Evolutionary conservation across 2,888 invertebrate genomes (phyloP), one percentile per base, ranked within the genome.

Genomic region (Steinernema scapterisci): DNA sequence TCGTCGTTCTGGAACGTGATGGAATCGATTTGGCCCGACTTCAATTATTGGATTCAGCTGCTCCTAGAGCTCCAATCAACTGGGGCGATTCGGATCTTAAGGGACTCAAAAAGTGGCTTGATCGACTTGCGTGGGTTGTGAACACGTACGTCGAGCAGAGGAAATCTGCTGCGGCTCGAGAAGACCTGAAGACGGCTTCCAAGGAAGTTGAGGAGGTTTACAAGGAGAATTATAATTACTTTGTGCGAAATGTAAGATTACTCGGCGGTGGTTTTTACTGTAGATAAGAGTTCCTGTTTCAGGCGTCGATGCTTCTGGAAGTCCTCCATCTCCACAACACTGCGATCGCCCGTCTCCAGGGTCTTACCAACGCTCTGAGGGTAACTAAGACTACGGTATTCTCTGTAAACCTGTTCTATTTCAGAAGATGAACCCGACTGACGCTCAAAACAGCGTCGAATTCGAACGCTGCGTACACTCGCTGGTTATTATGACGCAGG

Each of bases 11-110:
- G 73, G 88, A 90, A 0, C 90, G 92, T 79, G 93, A 93, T 89
- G 95, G 97, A 0, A 91, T 93, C 78, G 97, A 99, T 88, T 93
- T 95, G 19, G 95, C 95, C 1, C 90, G 97, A 74, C 90, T 99
- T 44, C 91, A 95, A 71, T 93, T 97, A 79, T 90, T 99, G 77
- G 93, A 93, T 0, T 93, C 94, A 89, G 94, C 95, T 23, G 92
- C 95, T 0, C 97, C 99, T 5, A 92, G 92, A 1, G 93, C 95
- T 0, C 92, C 93, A 80, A 91, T 96, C 85, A 92, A 93, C 87
- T 99, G 97, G 97, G 93, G 93, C 72, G 91, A 92, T 73, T 21
- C 76, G 75, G 85, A 86, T 75, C 51, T 80, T 63, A 83, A 80
- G 54, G 86, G 85, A 1, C 70, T 84, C 19, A 75, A 75, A 43